Conservation (phyloP, 2,113 vertebrate genomes). For the Nannospalax galili region DNA sequence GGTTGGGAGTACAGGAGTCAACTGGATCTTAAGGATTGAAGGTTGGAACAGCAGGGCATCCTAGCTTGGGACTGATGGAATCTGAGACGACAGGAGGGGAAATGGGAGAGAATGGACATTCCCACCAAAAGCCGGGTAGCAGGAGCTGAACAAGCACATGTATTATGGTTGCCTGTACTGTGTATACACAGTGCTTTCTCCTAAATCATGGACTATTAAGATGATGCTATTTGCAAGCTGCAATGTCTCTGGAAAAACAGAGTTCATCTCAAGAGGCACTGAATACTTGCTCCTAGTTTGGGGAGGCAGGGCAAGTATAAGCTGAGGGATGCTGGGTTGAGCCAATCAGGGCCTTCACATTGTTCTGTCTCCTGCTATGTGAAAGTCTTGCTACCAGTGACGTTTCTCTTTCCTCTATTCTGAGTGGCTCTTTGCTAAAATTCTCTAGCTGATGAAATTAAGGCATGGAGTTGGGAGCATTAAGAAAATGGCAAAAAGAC, state of each 20-base stretch:
- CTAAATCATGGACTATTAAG: background rate
- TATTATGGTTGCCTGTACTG: too few species aligned
- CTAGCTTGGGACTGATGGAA: rapidly evolving
- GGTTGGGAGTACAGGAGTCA: background rate
- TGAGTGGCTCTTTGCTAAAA: background rate
- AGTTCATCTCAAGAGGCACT: background rate
- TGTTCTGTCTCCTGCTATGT: background rate
- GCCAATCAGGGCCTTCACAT: background rate
- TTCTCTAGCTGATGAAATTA: background rate
- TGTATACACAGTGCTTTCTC: background rate
- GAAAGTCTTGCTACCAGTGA: background rate
- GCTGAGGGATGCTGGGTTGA: background rate
- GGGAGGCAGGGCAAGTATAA: too few species aligned
- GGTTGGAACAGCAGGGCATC: background rate
- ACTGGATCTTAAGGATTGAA: background rate
- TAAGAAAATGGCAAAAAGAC: background rate
- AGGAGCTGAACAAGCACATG: background rate
- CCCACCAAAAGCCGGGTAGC: background rate
- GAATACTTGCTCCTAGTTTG: background rate
- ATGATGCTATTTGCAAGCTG: background rate
- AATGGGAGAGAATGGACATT: too few species aligned
- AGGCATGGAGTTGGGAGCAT: background rate
- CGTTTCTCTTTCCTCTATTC: background rate
- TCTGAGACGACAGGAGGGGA: too few species aligned
- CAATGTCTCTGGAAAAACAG: background rate